Base-by-base conservation (phyloP, 2,888 invertebrate genomes). In the Petrolisthes cinctipes region DNA sequence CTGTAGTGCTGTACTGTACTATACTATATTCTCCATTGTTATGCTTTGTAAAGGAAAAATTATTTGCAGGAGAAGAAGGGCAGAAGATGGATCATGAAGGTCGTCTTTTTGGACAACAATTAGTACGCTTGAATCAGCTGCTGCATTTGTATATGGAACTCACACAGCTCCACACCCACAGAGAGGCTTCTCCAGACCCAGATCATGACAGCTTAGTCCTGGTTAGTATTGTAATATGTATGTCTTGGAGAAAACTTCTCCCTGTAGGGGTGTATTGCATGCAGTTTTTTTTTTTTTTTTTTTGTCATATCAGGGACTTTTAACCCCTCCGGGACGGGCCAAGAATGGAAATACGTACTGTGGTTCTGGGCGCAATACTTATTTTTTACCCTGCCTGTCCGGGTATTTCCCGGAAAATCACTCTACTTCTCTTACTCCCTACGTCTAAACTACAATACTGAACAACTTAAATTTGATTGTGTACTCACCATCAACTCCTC, bases 111-210 rank as follows among this genome's bases (percentile, higher is more conserved):
- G 82, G 84, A 23, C 86, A 89, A 61, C 87, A 87, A 57, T 53
- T 89, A 20, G 71, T 56, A 5, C 84, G 87, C 5, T 56, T 89
- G 68, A 82, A 57, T 53, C 89, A 89, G 82, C 37, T 89, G 73
- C 82, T 89, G 51, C 51, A 51, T 4, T 51, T 89, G 37, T 89
- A 87, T 56, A 75, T 71, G 14, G 82, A 81, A 51, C 66, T 89
- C 5, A 23, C 17, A 20, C 17, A 85, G 17, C 76, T 88, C 6
- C 88, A 88, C 66, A 66, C n/a, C 9, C 11, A 37, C 56, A 37
- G 82, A 53, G 88, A 88, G 76, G 84, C 88, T 17, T 88, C 88
- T 23, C 88, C 88, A n/a, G 82, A 81, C n/a, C 84, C 84, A 14
- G 88, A 88, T 11, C 73, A 88, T 53, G 76, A 81, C 54, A 71